Conservation (phyloP, 2,113 vertebrate genomes). For the Sinocyclocheilus anshuiensis region DNA sequence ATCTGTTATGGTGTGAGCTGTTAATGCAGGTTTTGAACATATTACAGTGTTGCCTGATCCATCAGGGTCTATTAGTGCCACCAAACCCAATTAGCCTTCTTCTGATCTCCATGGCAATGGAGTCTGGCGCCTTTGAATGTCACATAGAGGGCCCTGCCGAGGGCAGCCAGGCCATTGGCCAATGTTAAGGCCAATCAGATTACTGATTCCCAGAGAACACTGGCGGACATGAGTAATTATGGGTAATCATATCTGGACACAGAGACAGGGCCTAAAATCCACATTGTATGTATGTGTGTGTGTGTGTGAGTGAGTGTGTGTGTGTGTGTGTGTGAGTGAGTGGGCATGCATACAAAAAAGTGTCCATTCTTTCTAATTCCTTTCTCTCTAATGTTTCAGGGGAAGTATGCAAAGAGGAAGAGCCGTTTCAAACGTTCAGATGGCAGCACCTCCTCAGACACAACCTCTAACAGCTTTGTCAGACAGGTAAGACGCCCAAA, state of each 20-base stretch:
- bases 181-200: constrained; percentile 72
- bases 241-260: constrained; percentile 57
- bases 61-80: constrained; percentile 63
- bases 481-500: constrained; percentile 82
- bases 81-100: constrained; percentile 74
- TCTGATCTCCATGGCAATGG: constrained; percentile 74
- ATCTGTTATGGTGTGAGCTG: background rate
- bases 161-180: constrained; percentile 66
- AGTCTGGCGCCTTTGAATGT: constrained; percentile 68
- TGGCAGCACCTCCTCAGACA: constrained; percentile 95
- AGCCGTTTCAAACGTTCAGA: constrained; percentile 94
- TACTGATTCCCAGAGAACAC: constrained; percentile 66
- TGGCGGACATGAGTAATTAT: constrained; percentile 68
- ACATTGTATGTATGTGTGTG: background rate
- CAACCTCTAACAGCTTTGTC: constrained; percentile 96
- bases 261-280: constrained; percentile 39
- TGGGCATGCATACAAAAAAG: background rate
- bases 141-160: constrained; percentile 66
- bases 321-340: constrained; percentile 21
- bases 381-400: constrained; percentile 68
- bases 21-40: constrained; percentile 32
- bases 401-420: constrained; percentile 92
- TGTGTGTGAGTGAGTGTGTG: background rate
- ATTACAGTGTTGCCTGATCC: constrained; percentile 44
- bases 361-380: background rate